These are phyloP conservation scores for Microcebus ravelobensis DNA, from an alignment of 2,113 vertebrate species.

Conservation along the genomic window DNA sequence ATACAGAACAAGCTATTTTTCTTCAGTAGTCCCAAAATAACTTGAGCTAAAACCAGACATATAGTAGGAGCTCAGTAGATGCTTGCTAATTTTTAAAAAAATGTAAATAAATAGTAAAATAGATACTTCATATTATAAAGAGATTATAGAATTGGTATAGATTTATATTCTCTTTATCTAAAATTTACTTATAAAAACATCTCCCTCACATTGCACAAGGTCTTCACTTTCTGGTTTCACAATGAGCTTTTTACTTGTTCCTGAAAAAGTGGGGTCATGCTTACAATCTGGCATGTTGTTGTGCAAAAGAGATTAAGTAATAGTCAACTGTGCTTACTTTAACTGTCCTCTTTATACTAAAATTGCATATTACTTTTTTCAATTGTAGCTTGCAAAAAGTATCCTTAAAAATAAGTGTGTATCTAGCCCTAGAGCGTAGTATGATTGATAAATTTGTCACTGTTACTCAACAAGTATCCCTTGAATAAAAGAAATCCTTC, in stretches of 20 bases:
- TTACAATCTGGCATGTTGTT: background rate
- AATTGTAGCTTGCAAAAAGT: background rate
- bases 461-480: background rate
- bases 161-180: background rate
- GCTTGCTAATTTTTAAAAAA: no score
- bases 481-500: background rate
- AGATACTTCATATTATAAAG: background rate
- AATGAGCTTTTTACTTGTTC: background rate
- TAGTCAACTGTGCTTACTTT: background rate
- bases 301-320: background rate
- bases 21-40: no score
- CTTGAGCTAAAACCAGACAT: no score
- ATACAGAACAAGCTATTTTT: no score
- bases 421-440: background rate
- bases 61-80: no score
- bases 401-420: background rate
- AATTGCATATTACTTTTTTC: background rate
- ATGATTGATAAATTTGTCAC: conserved; percentile 22
- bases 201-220: rapidly evolving
- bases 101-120: rapidly evolving
- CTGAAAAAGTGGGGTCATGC: rapidly evolving
- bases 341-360: background rate
- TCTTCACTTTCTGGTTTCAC: background rate
- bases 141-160: background rate
- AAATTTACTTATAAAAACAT: background rate